These are phyloP conservation scores for Euzophera pinguis DNA, from an alignment of 2,888 invertebrate species.

Conservation along the genomic window DNA sequence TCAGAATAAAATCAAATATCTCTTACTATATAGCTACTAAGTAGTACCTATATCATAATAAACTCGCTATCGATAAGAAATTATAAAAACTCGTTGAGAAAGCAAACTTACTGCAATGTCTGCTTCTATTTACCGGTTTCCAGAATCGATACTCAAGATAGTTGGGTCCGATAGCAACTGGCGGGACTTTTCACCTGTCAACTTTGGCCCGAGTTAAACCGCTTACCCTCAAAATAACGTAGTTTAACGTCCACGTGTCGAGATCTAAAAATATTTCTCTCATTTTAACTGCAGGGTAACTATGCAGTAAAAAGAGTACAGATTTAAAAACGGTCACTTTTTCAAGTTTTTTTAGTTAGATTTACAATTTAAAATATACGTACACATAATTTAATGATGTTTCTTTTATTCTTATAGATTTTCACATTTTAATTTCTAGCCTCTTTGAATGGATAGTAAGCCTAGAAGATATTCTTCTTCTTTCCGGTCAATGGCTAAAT, in stretches of 20 bases:
- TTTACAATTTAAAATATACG: no score
- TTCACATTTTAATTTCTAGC: no score
- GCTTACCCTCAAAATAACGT: constrained; percentile 52
- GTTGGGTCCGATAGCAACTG: constrained; percentile 19
- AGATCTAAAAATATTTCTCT: constrained; percentile 47
- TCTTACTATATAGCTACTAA: no score
- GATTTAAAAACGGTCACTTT: background rate
- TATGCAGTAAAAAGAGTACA: background rate
- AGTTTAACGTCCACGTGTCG: constrained; percentile 37
- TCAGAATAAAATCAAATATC: no score
- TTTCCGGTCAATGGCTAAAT: no score
- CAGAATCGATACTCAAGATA: constrained; percentile 6
- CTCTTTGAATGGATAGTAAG: no score
- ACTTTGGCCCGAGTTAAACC: constrained; percentile 49
- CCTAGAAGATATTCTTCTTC: no score
- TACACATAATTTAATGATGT: no score
- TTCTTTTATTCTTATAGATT: no score
- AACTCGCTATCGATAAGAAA: no score
- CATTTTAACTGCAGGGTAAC: constrained; percentile 27
- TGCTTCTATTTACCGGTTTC: background rate
- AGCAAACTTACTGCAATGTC: background rate
- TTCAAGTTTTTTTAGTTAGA: no score
- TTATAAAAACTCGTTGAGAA: background rate
- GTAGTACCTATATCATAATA: no score
- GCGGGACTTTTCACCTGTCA: constrained; percentile 49